Conservation (phyloP, 2,113 vertebrate species). For the Myiozetetes cayanensis region DNA sequence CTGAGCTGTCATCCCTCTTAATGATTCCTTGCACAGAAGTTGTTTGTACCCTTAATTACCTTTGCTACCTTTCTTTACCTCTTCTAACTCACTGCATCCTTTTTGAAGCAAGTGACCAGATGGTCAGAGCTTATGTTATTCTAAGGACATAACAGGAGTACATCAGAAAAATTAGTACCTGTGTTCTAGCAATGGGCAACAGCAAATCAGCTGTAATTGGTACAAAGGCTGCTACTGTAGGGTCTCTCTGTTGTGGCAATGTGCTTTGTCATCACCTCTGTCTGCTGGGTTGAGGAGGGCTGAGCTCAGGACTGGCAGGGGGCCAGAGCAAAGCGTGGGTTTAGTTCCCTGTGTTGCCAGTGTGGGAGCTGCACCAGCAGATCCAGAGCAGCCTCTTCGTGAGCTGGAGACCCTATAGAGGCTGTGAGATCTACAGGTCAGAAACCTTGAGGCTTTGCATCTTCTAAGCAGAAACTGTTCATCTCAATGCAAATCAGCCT, state of each 20-base stretch:
- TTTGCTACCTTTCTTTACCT: conserved; percentile 1
- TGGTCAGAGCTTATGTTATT: conserved; percentile 46
- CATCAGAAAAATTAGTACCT: conserved; percentile 34
- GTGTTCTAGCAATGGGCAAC: background rate
- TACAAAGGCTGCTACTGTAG: background rate
- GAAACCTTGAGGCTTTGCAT: background rate
- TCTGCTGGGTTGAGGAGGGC: background rate
- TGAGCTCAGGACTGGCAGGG: background rate
- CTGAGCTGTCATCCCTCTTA: background rate
- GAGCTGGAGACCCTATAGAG: background rate
- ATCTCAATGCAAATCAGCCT: background rate
- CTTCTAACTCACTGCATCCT: background rate
- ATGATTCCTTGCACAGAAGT: background rate
- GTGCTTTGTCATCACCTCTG: background rate
- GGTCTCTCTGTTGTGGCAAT: background rate
- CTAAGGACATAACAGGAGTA: conserved; percentile 2
- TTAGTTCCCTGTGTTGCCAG: fast-evolving
- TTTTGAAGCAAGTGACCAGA: conserved; percentile 14
- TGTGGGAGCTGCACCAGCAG: background rate
- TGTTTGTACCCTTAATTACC: background rate
- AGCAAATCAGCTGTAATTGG: background rate
- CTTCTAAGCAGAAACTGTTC: background rate
- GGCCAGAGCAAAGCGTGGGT: background rate
- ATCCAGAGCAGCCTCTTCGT: background rate
- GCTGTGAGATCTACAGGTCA: background rate